Evolutionary conservation across 2,888 invertebrate genomes (phyloP).

Genomic region (Camponotus fellah): DNA sequence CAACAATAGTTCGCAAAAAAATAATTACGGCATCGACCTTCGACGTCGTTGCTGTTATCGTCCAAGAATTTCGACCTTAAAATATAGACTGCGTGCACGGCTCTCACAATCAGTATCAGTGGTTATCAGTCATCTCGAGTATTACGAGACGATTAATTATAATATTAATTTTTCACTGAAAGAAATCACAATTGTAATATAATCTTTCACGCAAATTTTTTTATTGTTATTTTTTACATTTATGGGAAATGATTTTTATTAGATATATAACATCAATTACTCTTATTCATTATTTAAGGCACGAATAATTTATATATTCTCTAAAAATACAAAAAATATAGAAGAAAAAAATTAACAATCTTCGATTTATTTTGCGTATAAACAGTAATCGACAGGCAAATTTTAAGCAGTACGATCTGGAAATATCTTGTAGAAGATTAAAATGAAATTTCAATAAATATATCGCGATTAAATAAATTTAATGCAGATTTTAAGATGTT

Average conservation of each 20-base stretch:
- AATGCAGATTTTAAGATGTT: neutral
- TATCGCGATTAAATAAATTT: neutral
- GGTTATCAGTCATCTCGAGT: constrained; percentile 9
- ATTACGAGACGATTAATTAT: neutral
- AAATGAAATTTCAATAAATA: constrained; percentile 3
- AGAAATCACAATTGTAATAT: neutral
- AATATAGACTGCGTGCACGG: constrained; percentile 8
- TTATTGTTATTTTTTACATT: neutral
- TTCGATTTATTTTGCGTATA: neutral
- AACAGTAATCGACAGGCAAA: neutral
- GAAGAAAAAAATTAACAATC: neutral
- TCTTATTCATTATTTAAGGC: neutral
- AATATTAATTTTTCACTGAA: neutral
- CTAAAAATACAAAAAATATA: neutral
- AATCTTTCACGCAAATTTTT: neutral
- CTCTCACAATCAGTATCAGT: constrained; percentile 6
- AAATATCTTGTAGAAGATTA: neutral
- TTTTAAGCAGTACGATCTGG: neutral
- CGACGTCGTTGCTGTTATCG: neutral
- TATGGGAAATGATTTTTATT: neutral
- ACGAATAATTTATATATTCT: neutral
- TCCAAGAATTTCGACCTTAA: constrained; percentile 9
- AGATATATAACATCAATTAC: neutral
- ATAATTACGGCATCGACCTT: neutral
- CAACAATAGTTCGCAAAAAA: constrained; percentile 11